Conservation (phyloP, 2,113 vertebrate species). For the Amazona vittata region DNA sequence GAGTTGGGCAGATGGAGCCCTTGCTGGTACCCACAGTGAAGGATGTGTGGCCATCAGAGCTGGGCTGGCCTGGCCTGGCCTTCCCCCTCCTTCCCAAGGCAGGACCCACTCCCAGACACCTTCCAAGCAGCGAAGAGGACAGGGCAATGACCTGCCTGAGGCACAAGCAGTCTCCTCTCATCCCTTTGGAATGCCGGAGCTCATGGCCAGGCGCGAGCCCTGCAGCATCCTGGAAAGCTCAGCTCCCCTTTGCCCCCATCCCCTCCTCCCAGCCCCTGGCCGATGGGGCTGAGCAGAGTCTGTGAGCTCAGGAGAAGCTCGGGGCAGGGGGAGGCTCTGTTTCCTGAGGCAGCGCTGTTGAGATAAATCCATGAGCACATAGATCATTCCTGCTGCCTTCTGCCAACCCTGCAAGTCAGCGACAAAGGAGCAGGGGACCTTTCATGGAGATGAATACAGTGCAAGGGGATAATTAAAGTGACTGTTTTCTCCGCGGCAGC, state of each 20-base stretch:
- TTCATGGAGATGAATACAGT: constrained; percentile 63
- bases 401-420: constrained; percentile 40
- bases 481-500: constrained; percentile 35
- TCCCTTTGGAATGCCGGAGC: neutral
- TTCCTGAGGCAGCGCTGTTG: neutral
- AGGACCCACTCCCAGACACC: accelerated
- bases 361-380: neutral
- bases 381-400: neutral
- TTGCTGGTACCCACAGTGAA: accelerated
- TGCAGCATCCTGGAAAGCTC: neutral
- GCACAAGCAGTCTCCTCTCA: accelerated
- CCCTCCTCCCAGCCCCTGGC: neutral
- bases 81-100: neutral
- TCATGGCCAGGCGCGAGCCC: neutral
- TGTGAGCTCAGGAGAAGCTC: neutral
- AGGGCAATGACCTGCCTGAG: neutral
- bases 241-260: neutral
- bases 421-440: constrained; percentile 35
- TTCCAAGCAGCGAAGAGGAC: neutral
- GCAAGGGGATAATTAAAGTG: constrained; percentile 63
- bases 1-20: accelerated
- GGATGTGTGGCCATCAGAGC: accelerated
- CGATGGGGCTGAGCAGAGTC: accelerated
- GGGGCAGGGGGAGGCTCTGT: neutral
- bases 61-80: neutral